Base-by-base conservation (phyloP, 2,797 vertebrate genomes). In the Nyctibius grandis region DNA sequence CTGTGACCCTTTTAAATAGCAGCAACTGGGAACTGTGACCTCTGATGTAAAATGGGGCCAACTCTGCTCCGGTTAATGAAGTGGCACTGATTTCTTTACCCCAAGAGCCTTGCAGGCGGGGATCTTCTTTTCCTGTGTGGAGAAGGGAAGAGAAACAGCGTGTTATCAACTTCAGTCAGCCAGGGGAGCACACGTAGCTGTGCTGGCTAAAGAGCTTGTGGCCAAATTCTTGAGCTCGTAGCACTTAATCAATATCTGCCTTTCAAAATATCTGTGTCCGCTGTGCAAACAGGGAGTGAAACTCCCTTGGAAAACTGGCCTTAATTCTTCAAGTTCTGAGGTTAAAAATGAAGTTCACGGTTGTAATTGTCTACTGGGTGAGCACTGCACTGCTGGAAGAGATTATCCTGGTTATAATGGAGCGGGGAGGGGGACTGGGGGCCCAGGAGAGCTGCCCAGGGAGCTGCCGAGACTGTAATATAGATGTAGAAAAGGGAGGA, bases 101-200 rank as follows among this genome's bases (percentile, higher is more conserved):
- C 16, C 51, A 5, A n/a, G 53, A 73, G 72, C 25, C 22, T 17
- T 29, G 3, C 48, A 42, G 51, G 28, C 48, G 78, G n/a, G 70
- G 33, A 72, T 18, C 15, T 78, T 53, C 47, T 33, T 54, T 36
- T n/a, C 29, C 48, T 11, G 0, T 64, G 25, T 26, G 67, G 70
- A 76, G 67, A 51, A 47, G 5, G 47, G 38, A 75, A 18, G 56
- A 20, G 40, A 81, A 89, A 60, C 22, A 21, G 40, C 2, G 0
- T 2, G 0, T 63, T 18, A 18, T 1, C 31, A 20, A 0, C 44
- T 8, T 25, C 20, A 31, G 51, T 5, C 44, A 57, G 54, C 12
- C 26, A 6, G 14, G 63, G 45, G 60, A 73, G 40, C 59, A 12
- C 38, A 1, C 9, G 0, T 1, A 34, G 59, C 59, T 59, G 44